Percentiles rank a stretch among this genome's conserved stretches.
Evolutionary conservation across 2,113 vertebrate species (phyloP).

Genomic region (human): GRCh38 chr2:204180001-204180500

Average conservation of each 20-base stretch:
- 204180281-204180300: not conserved
- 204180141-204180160: not conserved
- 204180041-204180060: not conserved
- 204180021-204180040: not conserved
- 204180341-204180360: slow-evolving; percentile 1
- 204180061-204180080: not conserved
- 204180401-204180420: not conserved
- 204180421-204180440: not conserved
- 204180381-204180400: not conserved
- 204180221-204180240: not conserved
- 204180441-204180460: not conserved
- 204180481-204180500: not conserved
- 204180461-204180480: not conserved
- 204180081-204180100: not conserved
- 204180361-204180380: not conserved
- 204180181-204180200: not conserved
- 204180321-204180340: not conserved
- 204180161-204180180: not conserved
- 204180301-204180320: not conserved
- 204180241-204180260: not conserved
- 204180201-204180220: not conserved
- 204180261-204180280: not conserved
- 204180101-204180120: not conserved
- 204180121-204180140: not conserved
- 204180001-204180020: not conserved